Conservation (phyloP, 2,113 vertebrate species). For the Strix aluco region DNA sequence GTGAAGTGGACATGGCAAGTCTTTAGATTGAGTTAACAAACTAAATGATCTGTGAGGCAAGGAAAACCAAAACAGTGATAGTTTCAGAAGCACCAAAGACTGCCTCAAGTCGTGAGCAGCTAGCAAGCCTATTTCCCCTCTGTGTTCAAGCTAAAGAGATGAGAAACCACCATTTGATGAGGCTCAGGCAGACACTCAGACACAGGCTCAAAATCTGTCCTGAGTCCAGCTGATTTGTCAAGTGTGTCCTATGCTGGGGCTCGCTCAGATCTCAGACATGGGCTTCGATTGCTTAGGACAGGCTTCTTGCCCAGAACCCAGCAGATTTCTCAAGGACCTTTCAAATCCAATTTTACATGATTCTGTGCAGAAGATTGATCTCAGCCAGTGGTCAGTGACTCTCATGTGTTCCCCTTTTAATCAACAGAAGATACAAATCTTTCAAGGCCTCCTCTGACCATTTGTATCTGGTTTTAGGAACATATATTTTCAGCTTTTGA, state of each 20-base stretch:
- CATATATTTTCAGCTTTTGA: background rate
- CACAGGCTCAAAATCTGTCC: background rate
- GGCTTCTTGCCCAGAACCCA: background rate
- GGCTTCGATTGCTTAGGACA: background rate
- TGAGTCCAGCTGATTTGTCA: background rate
- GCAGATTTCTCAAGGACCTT: background rate
- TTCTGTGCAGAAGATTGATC: background rate
- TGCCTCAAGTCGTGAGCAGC: background rate
- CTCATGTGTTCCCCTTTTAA: background rate
- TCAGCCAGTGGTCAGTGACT: background rate
- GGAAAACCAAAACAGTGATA: background rate
- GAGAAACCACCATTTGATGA: accelerated
- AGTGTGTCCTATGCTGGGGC: background rate
- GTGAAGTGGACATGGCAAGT: background rate
- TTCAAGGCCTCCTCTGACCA: background rate
- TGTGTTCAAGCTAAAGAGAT: background rate
- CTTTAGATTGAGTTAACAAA: background rate
- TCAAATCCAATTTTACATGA: background rate
- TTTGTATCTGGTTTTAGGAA: background rate
- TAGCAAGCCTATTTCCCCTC: background rate
- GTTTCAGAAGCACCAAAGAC: background rate
- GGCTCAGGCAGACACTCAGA: background rate
- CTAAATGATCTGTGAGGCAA: background rate
- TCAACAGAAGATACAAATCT: conserved; percentile 4
- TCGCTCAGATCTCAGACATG: background rate